Evolutionary conservation across 2,888 invertebrate genomes (phyloP).

Genomic region (Polymixis flavicincta): DNA sequence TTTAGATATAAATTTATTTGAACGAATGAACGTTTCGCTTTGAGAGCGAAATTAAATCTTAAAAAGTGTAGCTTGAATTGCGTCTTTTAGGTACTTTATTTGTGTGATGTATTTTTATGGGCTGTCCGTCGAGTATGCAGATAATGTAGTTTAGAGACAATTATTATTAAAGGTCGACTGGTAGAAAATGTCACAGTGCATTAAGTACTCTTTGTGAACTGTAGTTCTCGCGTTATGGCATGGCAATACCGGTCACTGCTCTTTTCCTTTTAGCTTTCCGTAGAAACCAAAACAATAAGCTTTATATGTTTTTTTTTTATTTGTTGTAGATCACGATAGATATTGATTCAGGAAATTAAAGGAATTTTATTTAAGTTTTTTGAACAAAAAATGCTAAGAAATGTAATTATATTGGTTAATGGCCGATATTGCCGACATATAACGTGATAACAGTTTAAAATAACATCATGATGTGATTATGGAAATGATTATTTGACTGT

Average conservation of each 20-base stretch:
- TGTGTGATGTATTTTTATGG: conserved; percentile 15
- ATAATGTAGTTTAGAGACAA: background rate
- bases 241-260: background rate
- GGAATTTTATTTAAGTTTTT: background rate
- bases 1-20: conserved; percentile 20
- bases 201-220: conserved; percentile 15
- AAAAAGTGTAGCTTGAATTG: conserved; percentile 10
- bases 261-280: background rate
- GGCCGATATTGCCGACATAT: background rate
- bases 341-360: background rate
- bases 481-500: background rate
- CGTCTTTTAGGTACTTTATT: conserved; percentile 15
- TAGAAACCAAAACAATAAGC: background rate
- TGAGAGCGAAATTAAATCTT: conserved; percentile 25
- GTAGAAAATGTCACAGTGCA: conserved; percentile 16
- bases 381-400: background rate
- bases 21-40: conserved; percentile 28
- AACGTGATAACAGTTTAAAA: background rate
- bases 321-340: background rate
- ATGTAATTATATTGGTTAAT: background rate
- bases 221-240: background rate
- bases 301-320: background rate
- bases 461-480: background rate
- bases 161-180: conserved; percentile 9
- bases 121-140: background rate